Percentiles rank a stretch among this genome's conserved stretches.
Conservation (phyloP, 2,888 invertebrate species). For the Eilema griseolum region DNA sequence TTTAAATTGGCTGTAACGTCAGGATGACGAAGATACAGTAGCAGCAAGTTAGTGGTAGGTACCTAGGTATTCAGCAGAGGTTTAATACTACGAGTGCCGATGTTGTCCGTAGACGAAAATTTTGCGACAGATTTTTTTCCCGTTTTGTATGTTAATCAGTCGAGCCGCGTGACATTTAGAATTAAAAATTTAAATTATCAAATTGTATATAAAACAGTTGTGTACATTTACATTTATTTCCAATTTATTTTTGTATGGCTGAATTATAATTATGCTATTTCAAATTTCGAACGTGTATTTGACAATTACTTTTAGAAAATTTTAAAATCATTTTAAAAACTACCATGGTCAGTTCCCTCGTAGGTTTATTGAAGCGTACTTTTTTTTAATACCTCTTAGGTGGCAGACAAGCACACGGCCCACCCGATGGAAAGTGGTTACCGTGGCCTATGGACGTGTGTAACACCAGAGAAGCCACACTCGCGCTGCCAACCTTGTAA, state of each 20-base stretch:
- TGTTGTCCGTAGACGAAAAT: too few relatives aligned
- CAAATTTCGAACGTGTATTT: neutral
- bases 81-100: too few relatives aligned
- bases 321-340: neutral
- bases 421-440: too few relatives aligned
- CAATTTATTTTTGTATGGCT: too few relatives aligned
- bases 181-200: neutral
- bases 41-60: too few relatives aligned
- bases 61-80: too few relatives aligned
- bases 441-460: too few relatives aligned
- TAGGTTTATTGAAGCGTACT: neutral
- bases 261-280: neutral
- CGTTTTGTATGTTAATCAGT: too few relatives aligned
- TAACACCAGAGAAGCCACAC: too few relatives aligned
- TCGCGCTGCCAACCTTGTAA: too few relatives aligned
- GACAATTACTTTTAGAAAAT: neutral
- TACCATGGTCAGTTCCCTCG: neutral
- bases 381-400: too few relatives aligned
- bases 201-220: neutral
- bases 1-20: neutral
- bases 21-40: neutral
- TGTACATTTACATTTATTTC: neutral
- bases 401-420: too few relatives aligned
- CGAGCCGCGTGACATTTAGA: neutral
- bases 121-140: neutral